Base-by-base conservation (phyloP, 2,888 invertebrate genomes). In the Ectropis crepuscularia region DNA sequence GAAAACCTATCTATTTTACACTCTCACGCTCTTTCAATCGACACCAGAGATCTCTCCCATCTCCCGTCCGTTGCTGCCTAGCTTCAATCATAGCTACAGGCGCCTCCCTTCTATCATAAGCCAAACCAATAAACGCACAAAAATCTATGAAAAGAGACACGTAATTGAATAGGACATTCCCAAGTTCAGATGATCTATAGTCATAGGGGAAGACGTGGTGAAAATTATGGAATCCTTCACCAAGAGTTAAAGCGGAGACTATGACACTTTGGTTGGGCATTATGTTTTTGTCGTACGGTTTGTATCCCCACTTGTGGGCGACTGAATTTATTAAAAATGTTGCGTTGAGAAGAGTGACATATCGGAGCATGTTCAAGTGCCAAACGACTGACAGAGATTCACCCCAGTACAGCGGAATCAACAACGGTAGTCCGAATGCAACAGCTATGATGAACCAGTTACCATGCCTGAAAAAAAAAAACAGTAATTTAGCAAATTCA, bases 161-260 rank as follows among this genome's bases (percentile, higher is more conserved):
- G 55, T 94, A 78, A 81, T 96, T 96, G 53, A 94, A 79, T 50
- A 92, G 87, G 77, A 94, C 93, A 70, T 92, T 89, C 48, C 96
- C 96, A 54, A 82, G 39, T 53, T 82, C 83, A 0, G 78, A 78
- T 0, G 78, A 72, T 10, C 75, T 71, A 16, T 82, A 83, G 53
- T 84, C 83, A 67, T 77, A 78, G 0, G 82, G 80, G 64, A 76
- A 82, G 0, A 72, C 74, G 60, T 83, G 96, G 76, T 96, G 96
- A 75, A 95, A 96, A 79, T 96, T 96, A 86, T 96, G 96, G 94
- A 95, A 96, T 6, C 96, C 96, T 81, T 95, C 95, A 0, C 68
- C 70, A 6, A 71, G 39, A 0, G 65, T 63, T 0, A n/a, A 9
- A 57, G 12, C 28, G 5, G 47, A 28, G 8, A 47, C 47, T 9